Base-by-base conservation (phyloP, 2,888 invertebrate species). In the Pyrrhosoma nymphula region DNA sequence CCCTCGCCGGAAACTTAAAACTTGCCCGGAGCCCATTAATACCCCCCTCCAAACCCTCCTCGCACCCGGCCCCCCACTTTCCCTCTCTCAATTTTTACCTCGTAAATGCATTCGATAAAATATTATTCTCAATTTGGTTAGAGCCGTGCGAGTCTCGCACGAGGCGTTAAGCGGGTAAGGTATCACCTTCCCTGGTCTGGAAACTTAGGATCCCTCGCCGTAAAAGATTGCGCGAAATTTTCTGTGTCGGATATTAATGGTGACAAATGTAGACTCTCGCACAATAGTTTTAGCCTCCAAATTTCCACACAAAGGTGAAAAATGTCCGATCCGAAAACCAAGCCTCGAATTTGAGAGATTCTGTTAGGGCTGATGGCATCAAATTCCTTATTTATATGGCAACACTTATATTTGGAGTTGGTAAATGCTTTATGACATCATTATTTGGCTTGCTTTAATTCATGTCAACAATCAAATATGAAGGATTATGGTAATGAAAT, bases 101-200 rank as follows among this genome's bases (percentile, higher is more conserved):
- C 82, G 35, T 55, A 56, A 89, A 89, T 89, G 56, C 56, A 56
- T 89, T n/a, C n/a, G 89, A 89, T 89, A 89, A 89, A 89, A 89
- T 89, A 89, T 89, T 56, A 89, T n/a, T 47, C n/a, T 47, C n/a
- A 89, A 47, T 55, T 56, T 89, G 89, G 56, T 55, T 35, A 26
- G n/a, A 55, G n/a, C 47, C 23, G 35, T 55, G 26, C 55, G 89
- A 89, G 26, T n/a, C 12, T 23, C 89, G 0, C 89, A 89, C 35
- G 18, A 82, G 82, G 82, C 30, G 82, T 82, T 35, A 35, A 82
- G 30, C 30, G 30, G 82, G 16, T 16, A 30, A 4, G 30, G 12
- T 30, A 6, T 26, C 82, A 82, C 82, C 82, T 35, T 35, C 82
- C 35, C 2, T 26, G 69, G 12, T 35, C 82, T 82, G 12, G 82